A percentile compares a stretch with the other conserved stretches of the same genome.
Conservation (phyloP, 1,140 invertebrate genomes). For the Heliconius nattereri region DNA sequence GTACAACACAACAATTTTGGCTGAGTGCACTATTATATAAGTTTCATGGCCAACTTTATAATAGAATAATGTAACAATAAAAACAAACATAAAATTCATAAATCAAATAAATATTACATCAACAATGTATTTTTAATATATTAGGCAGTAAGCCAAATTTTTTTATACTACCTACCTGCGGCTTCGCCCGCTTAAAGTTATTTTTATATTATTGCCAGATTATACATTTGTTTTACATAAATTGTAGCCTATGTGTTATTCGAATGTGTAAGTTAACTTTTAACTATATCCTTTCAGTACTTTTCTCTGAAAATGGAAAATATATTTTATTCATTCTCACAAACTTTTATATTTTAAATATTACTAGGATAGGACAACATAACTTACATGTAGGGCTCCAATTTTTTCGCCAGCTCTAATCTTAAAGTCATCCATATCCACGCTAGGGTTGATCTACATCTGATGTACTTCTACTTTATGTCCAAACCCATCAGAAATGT, state of each 20-base stretch:
- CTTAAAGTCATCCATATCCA: constrained; percentile 73
- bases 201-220: too few relatives aligned
- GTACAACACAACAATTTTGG: constrained; percentile 20
- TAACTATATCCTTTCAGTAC: too few relatives aligned
- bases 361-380: not conserved
- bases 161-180: not conserved
- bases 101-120: constrained; percentile 9
- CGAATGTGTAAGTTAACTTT: too few relatives aligned
- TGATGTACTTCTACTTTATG: constrained; percentile 60
- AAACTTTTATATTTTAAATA: too few relatives aligned
- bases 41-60: constrained; percentile 50
- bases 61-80: constrained; percentile 23
- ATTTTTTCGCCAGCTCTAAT: constrained; percentile 69
- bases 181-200: too few relatives aligned
- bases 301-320: too few relatives aligned
- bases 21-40: constrained; percentile 55
- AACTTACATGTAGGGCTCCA: constrained; percentile 70
- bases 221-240: too few relatives aligned
- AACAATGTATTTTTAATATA: constrained; percentile 11
- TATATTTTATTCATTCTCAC: too few relatives aligned
- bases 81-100: constrained; percentile 9
- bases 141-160: not conserved
- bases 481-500: constrained; percentile 62
- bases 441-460: constrained; percentile 49
- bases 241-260: too few relatives aligned